Base-by-base conservation (phyloP, 2,888 invertebrate species). In the Lysandra bellargus region DNA sequence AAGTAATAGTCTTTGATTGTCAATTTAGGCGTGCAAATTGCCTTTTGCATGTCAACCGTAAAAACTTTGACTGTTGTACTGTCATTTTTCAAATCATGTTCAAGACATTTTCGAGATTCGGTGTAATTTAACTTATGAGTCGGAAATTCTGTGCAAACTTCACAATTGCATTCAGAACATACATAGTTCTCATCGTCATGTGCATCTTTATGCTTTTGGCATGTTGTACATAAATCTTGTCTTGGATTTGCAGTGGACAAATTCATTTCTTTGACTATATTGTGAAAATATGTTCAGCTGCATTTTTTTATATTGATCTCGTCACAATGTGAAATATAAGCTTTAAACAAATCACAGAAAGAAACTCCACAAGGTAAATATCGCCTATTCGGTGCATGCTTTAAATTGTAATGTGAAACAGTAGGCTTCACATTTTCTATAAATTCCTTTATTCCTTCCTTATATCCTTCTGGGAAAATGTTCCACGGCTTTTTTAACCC, bases 11-110 rank as follows among this genome's bases (percentile, higher is more conserved):
- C 74, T 61, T 80, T 81, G 53, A 79, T 79, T 53, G 75, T 79
- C 75, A 81, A 73, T n/a, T 74, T 33, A 44, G 81, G 80, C 81
- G 81, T 81, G 30, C 75, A 78, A 57, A 82, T 82, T 23, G 79
- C 80, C 79, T 82, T 81, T 78, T 82, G 82, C 82, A 81, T 81
- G 61, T 82, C 81, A n/a, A 79, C 81, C 30, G 80, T 80, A 60
- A 74, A 64, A 74, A 61, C 76, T 74, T 40, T 74, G 76, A 33
- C 44, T 44, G 37, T 79, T 37, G 57, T 64, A 79, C 49, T 64
- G 64, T 53, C 69, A 76, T 76, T 79, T 73, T 23, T 75, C 17
- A 79, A 53, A 74, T 76, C 53, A 64, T 57, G 57, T 57, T 57
- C 57, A 57, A 57, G 57, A 57, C 57, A 57, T 57, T 57, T 57